These are phyloP conservation scores for Sciaenops ocellatus DNA, from an alignment of 2,797 vertebrate species.

Conservation along the genomic window DNA sequence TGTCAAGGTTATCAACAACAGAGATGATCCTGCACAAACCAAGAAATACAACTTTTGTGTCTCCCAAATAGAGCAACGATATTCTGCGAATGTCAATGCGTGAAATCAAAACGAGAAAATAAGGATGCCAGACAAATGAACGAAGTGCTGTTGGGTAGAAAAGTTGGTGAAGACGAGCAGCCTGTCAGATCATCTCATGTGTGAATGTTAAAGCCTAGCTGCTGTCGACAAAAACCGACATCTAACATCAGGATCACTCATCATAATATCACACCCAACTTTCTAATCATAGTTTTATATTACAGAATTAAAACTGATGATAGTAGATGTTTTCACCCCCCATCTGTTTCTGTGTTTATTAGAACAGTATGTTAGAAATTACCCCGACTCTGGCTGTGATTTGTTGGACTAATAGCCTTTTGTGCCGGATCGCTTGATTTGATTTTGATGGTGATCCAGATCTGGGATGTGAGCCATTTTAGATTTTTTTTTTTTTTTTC, in stretches of 20 bases:
- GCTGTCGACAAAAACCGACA: neutral
- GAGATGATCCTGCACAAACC: neutral
- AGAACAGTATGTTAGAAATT: neutral
- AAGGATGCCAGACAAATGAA: neutral
- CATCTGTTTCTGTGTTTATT: slow-evolving; percentile 15
- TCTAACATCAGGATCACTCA: neutral
- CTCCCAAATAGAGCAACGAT: neutral
- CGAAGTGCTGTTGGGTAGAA: neutral
- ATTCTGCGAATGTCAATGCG: neutral
- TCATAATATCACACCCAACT: neutral
- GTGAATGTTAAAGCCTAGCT: neutral
- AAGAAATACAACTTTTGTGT: neutral
- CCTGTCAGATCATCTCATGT: neutral
- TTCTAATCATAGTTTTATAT: neutral
- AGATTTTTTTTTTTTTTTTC: slow-evolving; percentile 1
- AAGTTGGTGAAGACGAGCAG: neutral
- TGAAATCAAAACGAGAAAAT: neutral
- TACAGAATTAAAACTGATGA: neutral
- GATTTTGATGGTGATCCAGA: slow-evolving; percentile 39
- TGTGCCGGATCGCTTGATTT: slow-evolving; percentile 40
- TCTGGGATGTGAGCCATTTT: slow-evolving; percentile 60
- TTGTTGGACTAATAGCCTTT: slow-evolving; percentile 21
- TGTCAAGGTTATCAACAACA: neutral
- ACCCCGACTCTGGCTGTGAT: slow-evolving; percentile 20
- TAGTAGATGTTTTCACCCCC: neutral